phyloP scores from a whole-genome alignment of 30 jellyfish, hydroid and myxozoan species.

The Sanderia malayensis region DNA sequence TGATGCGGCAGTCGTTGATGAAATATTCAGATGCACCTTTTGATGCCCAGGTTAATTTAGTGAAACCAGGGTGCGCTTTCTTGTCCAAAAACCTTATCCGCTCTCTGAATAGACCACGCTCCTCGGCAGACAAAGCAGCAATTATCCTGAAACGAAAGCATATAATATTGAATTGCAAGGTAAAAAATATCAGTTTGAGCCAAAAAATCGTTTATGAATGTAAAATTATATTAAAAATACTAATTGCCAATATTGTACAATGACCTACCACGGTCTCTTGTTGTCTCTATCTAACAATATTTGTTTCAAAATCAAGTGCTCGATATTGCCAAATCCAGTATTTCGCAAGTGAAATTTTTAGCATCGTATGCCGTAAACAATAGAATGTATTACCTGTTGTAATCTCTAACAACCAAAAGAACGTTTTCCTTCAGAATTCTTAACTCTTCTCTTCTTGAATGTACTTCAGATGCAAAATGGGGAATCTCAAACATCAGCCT shows the following conservation, averaged over 20 bases:
- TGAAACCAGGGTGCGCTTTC: conserved; percentile 94
- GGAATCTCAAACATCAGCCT: conserved; percentile 95
- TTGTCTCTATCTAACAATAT: too few species aligned
- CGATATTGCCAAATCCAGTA: too few species aligned
- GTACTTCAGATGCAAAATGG: conserved; percentile 95
- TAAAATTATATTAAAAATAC: too few species aligned
- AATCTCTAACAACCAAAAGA: conserved; percentile 88
- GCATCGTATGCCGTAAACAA: too few species aligned
- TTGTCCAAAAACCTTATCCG: conserved; percentile 91
- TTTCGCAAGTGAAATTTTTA: too few species aligned
- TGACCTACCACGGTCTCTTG: too few species aligned
- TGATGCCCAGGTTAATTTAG: conserved; percentile 94
- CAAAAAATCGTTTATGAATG: too few species aligned
- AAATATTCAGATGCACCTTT: conserved; percentile 92
- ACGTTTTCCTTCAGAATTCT: conserved; percentile 88
- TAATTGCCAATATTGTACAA: too few species aligned
- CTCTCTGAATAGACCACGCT: conserved; percentile 87
- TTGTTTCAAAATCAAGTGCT: too few species aligned
- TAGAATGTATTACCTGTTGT: conserved; percentile 95
- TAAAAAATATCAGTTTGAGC: too few species aligned
- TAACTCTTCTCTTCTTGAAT: conserved; percentile 87
- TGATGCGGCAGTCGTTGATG: conserved; percentile 91
- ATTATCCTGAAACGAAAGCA: too few species aligned
- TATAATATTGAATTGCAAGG: too few species aligned
- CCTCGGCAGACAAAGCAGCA: conserved; percentile 89